These are phyloP conservation scores for Papilio machaon DNA, from an alignment of 1,140 invertebrate genomes.

Conservation along the genomic window DNA sequence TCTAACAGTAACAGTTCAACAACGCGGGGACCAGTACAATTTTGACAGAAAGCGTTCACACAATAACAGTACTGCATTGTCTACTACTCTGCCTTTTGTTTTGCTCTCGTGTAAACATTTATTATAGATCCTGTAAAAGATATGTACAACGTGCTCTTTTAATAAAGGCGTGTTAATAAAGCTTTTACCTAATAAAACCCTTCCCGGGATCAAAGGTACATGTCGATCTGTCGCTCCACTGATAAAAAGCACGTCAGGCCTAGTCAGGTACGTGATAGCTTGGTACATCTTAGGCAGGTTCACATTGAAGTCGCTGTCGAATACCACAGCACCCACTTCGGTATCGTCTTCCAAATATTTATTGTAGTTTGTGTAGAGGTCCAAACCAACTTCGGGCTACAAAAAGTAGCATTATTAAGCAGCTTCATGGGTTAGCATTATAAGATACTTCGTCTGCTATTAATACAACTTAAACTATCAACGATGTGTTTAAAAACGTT, in stretches of 20 bases:
- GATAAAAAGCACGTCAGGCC: conserved; percentile 77
- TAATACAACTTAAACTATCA: too few species aligned
- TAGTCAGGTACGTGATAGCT: conserved; percentile 74
- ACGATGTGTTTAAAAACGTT: too few species aligned
- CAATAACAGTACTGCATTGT: too few species aligned
- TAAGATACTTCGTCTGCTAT: too few species aligned
- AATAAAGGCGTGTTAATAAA: not conserved
- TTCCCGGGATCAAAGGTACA: conserved; percentile 65
- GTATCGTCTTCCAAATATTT: conserved; percentile 66
- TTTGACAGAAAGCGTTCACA: too few species aligned
- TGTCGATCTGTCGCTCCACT: conserved; percentile 78
- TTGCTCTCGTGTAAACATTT: too few species aligned
- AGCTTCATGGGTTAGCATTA: too few species aligned
- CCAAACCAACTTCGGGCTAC: conserved; percentile 64
- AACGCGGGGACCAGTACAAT: too few species aligned
- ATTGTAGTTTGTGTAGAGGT: conserved; percentile 61
- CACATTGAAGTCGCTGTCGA: conserved; percentile 81
- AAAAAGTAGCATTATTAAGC: conserved; percentile 40
- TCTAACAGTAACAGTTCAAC: too few species aligned
- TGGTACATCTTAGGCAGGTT: conserved; percentile 75
- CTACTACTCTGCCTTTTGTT: too few species aligned
- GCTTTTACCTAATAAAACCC: conserved; percentile 56
- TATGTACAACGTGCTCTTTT: not conserved
- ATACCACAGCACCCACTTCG: conserved; percentile 79
- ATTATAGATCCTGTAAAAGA: not conserved